Conservation (phyloP, 2,113 vertebrate genomes). For the Serinus canaria region DNA sequence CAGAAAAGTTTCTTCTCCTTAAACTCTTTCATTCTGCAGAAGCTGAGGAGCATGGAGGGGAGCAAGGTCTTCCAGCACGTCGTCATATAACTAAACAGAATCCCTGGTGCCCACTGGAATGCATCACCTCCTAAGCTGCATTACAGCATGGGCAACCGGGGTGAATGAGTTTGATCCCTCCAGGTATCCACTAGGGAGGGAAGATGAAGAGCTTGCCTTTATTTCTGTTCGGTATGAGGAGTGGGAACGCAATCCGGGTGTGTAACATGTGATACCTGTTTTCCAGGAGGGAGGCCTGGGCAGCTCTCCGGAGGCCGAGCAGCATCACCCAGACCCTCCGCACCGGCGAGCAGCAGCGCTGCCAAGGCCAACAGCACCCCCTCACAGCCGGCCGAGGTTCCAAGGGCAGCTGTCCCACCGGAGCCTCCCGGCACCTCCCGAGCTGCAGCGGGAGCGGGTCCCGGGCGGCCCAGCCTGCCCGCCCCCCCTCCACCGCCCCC, state of each 20-base stretch:
- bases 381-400: constrained; percentile 41
- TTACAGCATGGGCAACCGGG: background rate
- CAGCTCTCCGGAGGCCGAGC: constrained; percentile 66
- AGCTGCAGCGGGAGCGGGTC: background rate
- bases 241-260: fast-evolving
- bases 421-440: constrained; percentile 34
- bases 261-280: background rate
- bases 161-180: background rate
- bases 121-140: no score
- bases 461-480: constrained; percentile 56
- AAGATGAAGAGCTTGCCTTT: background rate
- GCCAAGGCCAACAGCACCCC: background rate
- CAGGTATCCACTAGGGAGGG: fast-evolving
- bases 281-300: constrained; percentile 72
- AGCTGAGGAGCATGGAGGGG: background rate
- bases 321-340: constrained; percentile 44
- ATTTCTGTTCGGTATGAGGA: background rate
- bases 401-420: constrained; percentile 33
- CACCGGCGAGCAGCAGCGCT: background rate
- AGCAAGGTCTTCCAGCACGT: background rate
- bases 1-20: background rate
- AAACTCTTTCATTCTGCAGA: background rate
- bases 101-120: background rate
- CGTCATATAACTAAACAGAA: fast-evolving
- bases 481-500: constrained; percentile 60